Percentiles rank a stretch among this genome's conserved stretches.
These are phyloP conservation scores for Rhagologus leucostigma DNA, from an alignment of 2,113 vertebrate genomes.

Conservation along the genomic window DNA sequence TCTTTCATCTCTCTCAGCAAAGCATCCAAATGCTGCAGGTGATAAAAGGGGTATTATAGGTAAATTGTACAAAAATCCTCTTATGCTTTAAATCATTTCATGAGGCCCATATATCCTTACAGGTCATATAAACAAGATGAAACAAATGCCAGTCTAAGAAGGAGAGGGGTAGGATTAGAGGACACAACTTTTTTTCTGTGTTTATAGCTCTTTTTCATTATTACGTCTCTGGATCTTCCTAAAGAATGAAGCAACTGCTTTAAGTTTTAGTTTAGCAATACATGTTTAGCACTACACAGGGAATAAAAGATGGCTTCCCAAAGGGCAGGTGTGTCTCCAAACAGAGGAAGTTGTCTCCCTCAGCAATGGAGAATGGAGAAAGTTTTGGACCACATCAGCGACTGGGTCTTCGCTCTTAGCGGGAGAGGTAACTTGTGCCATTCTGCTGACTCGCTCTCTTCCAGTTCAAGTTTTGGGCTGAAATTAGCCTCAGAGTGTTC, in stretches of 20 bases:
- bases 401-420: neutral
- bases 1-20: constrained; percentile 75
- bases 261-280: neutral
- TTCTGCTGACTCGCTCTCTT: neutral
- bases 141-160: neutral
- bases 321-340: neutral
- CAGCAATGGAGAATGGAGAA: neutral
- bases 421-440: neutral
- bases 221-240: neutral
- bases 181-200: neutral
- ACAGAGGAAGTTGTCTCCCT: neutral
- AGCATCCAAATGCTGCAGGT: constrained; percentile 72
- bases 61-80: neutral
- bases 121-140: neutral
- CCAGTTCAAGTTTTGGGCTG: neutral
- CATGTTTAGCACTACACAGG: neutral
- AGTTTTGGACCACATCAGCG: neutral
- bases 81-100: neutral
- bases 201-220: neutral
- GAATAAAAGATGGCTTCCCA: neutral
- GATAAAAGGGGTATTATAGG: neutral
- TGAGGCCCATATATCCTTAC: neutral
- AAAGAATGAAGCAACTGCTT: neutral
- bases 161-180: neutral
- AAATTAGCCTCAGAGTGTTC: neutral